Evolutionary conservation across 2,113 vertebrate genomes (phyloP).

Genomic region (Piaya cayana): DNA sequence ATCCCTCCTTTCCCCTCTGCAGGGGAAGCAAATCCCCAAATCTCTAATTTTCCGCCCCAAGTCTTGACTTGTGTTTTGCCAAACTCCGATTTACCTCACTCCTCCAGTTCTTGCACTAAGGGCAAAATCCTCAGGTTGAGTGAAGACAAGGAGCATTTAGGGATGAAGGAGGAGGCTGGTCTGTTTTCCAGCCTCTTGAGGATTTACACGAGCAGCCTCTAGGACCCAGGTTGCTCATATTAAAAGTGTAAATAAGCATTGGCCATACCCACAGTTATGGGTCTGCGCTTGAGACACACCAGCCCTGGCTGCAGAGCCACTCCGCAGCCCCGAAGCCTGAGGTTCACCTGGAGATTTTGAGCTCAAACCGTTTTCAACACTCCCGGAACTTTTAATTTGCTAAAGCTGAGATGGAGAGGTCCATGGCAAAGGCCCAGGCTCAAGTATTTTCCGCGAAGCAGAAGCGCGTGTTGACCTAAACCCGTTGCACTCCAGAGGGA

Average conservation of each 20-base stretch:
- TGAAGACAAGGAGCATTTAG: not conserved
- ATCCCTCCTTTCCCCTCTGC: not conserved
- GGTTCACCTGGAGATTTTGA: not conserved
- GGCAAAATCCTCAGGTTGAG: not conserved
- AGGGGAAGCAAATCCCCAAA: not conserved
- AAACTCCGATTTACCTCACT: not conserved
- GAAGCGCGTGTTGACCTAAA: not conserved
- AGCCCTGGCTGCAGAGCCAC: not conserved
- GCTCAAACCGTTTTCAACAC: slow-evolving; percentile 7
- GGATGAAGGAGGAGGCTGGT: not conserved
- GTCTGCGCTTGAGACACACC: not conserved
- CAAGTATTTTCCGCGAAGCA: not conserved
- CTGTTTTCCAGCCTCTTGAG: not conserved
- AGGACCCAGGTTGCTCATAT: not conserved
- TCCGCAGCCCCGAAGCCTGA: not conserved
- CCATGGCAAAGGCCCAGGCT: not conserved
- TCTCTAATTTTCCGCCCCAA: not conserved
- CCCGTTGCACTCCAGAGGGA: not conserved
- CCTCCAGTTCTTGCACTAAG: not conserved
- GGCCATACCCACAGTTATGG: not conserved
- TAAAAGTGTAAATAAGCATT: not conserved
- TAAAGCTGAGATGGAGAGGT: not conserved
- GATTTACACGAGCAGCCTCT: not conserved
- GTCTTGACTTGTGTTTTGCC: not conserved
- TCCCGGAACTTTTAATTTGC: not conserved